phyloP scores from a whole-genome alignment of 2,888 invertebrate genomes.

The Acronicta leporina region DNA sequence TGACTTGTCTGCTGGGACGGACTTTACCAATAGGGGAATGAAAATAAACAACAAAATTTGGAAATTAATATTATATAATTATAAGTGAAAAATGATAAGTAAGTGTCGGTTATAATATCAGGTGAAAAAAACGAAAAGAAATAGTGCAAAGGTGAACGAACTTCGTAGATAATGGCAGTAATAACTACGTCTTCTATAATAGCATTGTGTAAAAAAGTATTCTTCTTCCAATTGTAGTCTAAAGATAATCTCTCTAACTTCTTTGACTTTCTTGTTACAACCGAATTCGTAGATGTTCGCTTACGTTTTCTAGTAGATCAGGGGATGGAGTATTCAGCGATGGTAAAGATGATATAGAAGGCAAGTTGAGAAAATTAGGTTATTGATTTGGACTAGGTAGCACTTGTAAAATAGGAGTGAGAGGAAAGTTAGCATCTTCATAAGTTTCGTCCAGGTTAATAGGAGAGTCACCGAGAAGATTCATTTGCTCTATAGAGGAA shows the following conservation, averaged over 20 bases:
- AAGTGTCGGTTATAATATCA: neutral
- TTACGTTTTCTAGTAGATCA: constrained; percentile 1
- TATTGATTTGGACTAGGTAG: constrained; percentile 2
- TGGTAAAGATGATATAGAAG: constrained; percentile 1
- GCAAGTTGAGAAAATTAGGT: neutral
- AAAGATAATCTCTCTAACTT: neutral
- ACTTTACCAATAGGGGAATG: too few relatives aligned
- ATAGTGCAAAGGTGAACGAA: neutral
- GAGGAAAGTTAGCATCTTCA: neutral
- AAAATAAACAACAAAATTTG: too few relatives aligned
- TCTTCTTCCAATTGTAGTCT: constrained; percentile 1
- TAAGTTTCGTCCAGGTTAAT: too few relatives aligned
- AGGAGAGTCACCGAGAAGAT: too few relatives aligned
- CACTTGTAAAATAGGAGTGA: constrained; percentile 1
- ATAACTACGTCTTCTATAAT: constrained; percentile 1
- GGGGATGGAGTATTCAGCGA: neutral
- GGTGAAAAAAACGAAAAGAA: neutral
- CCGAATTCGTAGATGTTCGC: neutral
- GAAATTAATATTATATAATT: too few relatives aligned
- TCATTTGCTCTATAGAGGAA: too few relatives aligned
- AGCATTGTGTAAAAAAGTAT: constrained; percentile 1
- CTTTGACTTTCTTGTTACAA: neutral
- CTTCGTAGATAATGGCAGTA: neutral
- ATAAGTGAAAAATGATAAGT: neutral
- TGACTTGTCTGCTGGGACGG: too few relatives aligned